A percentile compares a stretch with the other conserved stretches of the same genome.
These are phyloP conservation scores for Miltochrista miniata DNA, from an alignment of 2,888 invertebrate genomes.

Conservation along the genomic window DNA sequence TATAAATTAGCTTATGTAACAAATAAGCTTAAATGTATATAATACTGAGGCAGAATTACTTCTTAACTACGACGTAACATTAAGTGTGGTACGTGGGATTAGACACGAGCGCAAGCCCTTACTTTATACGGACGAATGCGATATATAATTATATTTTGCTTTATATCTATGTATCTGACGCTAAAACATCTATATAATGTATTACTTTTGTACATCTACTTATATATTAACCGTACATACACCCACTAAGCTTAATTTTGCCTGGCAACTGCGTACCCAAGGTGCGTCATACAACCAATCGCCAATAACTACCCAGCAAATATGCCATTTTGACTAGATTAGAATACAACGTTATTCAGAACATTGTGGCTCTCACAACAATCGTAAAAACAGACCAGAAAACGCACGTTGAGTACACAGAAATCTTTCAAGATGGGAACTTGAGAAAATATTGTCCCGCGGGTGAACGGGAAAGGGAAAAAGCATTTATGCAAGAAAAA, in stretches of 20 bases:
- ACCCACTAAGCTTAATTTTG: slow-evolving; percentile 78
- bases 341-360: slow-evolving; percentile 35
- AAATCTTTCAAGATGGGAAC: slow-evolving; percentile 58
- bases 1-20: slow-evolving; percentile 83
- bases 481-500: slow-evolving; percentile 25
- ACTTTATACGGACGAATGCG: slow-evolving; percentile 83
- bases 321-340: slow-evolving; percentile 60
- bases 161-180: slow-evolving; percentile 84
- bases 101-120: slow-evolving; percentile 83
- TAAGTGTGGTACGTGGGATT: slow-evolving; percentile 81
- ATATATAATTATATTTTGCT: slow-evolving; percentile 83
- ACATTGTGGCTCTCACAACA: slow-evolving; percentile 39
- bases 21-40: slow-evolving; percentile 84
- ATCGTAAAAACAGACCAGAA: slow-evolving; percentile 37
- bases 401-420: slow-evolving; percentile 74
- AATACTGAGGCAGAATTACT: slow-evolving; percentile 84
- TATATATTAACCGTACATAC: slow-evolving; percentile 82
- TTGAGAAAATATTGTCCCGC: slow-evolving; percentile 68
- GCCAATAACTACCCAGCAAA: slow-evolving; percentile 31
- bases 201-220: slow-evolving; percentile 84
- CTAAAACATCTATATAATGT: slow-evolving; percentile 84
- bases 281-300: slow-evolving; percentile 60
- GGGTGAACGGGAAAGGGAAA: slow-evolving; percentile 63
- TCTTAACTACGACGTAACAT: slow-evolving; percentile 83
- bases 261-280: slow-evolving; percentile 72